phyloP scores from a whole-genome alignment of 2,888 invertebrate species.

The Drosophila borealis region DNA sequence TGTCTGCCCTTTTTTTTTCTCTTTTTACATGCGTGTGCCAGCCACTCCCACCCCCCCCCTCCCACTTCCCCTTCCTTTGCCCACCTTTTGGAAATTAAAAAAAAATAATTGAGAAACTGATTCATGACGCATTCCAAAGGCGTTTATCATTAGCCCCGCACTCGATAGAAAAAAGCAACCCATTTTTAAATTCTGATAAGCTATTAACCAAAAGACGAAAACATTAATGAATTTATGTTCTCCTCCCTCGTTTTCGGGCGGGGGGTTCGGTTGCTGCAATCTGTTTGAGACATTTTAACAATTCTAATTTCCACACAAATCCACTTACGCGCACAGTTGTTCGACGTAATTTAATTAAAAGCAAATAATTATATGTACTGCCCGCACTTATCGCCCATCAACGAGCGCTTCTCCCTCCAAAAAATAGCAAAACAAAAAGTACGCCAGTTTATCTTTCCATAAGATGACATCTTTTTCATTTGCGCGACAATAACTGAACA shows the following conservation, averaged over 20 bases:
- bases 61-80: not conserved
- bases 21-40: slow-evolving; percentile 49
- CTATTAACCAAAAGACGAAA: not conserved
- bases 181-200: slow-evolving; percentile 62
- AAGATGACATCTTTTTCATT: slow-evolving; percentile 57
- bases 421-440: not conserved
- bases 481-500: slow-evolving; percentile 27
- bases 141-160: slow-evolving; percentile 53
- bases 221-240: slow-evolving; percentile 71
- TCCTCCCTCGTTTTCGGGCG: not conserved
- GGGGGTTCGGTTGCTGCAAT: slow-evolving; percentile 22
- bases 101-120: slow-evolving; percentile 34
- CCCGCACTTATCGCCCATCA: slow-evolving; percentile 32
- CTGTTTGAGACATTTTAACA: slow-evolving; percentile 67
- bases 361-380: slow-evolving; percentile 62
- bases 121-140: slow-evolving; percentile 51
- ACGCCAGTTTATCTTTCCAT: slow-evolving; percentile 33
- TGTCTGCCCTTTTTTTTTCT: slow-evolving; percentile 10
- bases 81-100: slow-evolving; percentile 18
- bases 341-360: slow-evolving; percentile 71
- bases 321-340: slow-evolving; percentile 49
- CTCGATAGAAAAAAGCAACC: not conserved
- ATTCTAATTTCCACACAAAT: slow-evolving; percentile 71
- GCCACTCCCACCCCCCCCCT: not conserved
- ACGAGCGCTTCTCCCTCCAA: not conserved